Base-by-base conservation (phyloP, 2,888 invertebrate species). In the Tromatobia lineatoria region DNA sequence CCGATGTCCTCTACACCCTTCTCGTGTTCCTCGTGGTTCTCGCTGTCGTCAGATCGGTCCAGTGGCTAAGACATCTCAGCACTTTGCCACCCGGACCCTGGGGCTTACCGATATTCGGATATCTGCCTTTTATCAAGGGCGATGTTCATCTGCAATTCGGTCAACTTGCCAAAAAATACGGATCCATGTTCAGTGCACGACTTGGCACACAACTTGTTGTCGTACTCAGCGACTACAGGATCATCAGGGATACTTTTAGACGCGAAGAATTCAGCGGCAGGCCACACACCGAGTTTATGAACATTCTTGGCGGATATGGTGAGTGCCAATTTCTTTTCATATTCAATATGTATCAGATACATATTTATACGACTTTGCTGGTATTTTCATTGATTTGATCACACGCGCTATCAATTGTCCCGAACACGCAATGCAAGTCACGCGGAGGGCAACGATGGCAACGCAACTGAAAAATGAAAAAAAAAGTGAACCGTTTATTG, bases 271-370 rank as follows among this genome's bases (percentile, higher is more conserved):
- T 98, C 94, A 97, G 97, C 88, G 98, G 97, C 80, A 95, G 98
- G 79, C 98, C 98, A 81, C 96, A 96, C 91, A 97, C 97, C 42
- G 97, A 98, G 83, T 96, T 98, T 92, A 97, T 96, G 95, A 96
- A 96, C 91, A 97, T 98, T 75, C 95, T 98, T 74, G 97, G 97
- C 91, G 98, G 98, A 90, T 97, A 98, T 89, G 98, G 98, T 98
- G 94, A 97, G 97, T 96, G 47, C 76, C 52, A 20, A 18, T 71
- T 47, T 29, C 34, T 20, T 50, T 50, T 86, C 91, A 80, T 91
- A 91, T 91, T 34, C 82, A 47, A n/a, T 15, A n/a, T 66, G 45
- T 70, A 78, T 50, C 25, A 1, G 10, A 38, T 10, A 10, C 38
- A 38, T 10, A 10, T 10, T 2, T 10, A 8, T 13, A 23, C 13